Base-by-base conservation (phyloP, 1,140 invertebrate genomes). In the Diorhabda elongata region DNA sequence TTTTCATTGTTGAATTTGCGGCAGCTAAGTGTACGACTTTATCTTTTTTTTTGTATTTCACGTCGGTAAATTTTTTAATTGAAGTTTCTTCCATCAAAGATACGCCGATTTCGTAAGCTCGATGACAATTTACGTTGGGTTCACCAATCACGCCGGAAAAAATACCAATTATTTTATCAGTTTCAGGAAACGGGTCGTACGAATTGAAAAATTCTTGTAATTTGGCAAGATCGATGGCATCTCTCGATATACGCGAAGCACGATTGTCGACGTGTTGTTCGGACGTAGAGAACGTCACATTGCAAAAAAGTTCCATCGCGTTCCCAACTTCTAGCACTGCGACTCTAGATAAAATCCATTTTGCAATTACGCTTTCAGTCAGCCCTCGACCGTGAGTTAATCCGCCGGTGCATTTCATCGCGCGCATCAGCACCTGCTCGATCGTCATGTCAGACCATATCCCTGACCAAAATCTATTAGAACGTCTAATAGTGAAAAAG, bases 391-490 rank as follows among this genome's bases (percentile, higher is more conserved):
- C 76, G 11, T 65, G 71, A 70, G 75, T 69, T 2, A 78, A 8
- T 3, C 77, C 77, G 26, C 75, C 77, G 58, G 42, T 64, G 43
- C 67, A 76, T 61, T 81, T 79, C 75, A 81, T 81, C 45, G 77
- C 71, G 71, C 72, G 73, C 79, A 82, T 82, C 0, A 82, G 42
- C 71, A 58, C 73, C 70, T 81, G 80, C 62, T 82, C 81, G 58
- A 82, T 81, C 7, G 70, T 74, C 81, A 84, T 81, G 69, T 82
- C 80, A 7, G 76, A 66, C 73, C 78, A 83, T 5, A 81, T 71
- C 5, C 82, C 82, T 67, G 72, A 78, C 78, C 81, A 82, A 67
- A 74, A 79, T 70, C 77, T 80, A 63, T 83, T 75, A 64, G 73
- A 41, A 43, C 79, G 75, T 67, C 74, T 69, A 58, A 80, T 71